Percentiles rank a stretch among this genome's conserved stretches.
phyloP scores from a whole-genome alignment of 1,140 invertebrate species.

The Diabrotica virgifera region DNA sequence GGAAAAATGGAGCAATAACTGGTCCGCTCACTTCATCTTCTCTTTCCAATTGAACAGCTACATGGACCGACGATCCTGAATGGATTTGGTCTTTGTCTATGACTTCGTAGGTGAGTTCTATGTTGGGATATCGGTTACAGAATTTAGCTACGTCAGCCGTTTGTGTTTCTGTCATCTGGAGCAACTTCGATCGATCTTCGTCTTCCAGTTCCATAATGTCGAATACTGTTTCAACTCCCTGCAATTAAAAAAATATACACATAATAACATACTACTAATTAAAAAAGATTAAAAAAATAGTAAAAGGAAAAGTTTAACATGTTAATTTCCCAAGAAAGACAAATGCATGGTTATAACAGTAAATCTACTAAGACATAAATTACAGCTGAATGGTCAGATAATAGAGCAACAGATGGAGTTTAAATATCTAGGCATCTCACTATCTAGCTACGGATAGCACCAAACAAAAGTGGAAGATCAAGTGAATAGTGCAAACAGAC shows the following conservation, averaged over 20 bases:
- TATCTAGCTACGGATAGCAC: no score
- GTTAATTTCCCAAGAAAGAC: no score
- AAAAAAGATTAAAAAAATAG: no score
- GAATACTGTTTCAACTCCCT: slow-evolving; percentile 93
- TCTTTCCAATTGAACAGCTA: slow-evolving; percentile 89
- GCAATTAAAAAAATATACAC: slow-evolving; percentile 25
- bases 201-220: slow-evolving; percentile 99
- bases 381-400: no score
- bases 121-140: slow-evolving; percentile 98
- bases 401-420: no score
- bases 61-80: slow-evolving; percentile 79
- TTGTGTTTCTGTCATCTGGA: slow-evolving; percentile 81
- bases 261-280: no score
- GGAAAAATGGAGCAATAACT: slow-evolving; percentile 97
- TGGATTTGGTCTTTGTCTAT: slow-evolving; percentile 75
- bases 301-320: no score
- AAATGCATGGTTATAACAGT: no score
- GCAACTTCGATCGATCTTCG: slow-evolving; percentile 80
- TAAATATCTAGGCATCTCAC: no score
- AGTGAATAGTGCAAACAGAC: no score
- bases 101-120: slow-evolving; percentile 94
- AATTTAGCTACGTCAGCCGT: slow-evolving; percentile 97
- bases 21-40: slow-evolving; percentile 96
- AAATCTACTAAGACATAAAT: no score
- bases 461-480: no score